These are phyloP conservation scores for Nymphalis io DNA, from an alignment of 1,140 invertebrate genomes.

Conservation along the genomic window DNA sequence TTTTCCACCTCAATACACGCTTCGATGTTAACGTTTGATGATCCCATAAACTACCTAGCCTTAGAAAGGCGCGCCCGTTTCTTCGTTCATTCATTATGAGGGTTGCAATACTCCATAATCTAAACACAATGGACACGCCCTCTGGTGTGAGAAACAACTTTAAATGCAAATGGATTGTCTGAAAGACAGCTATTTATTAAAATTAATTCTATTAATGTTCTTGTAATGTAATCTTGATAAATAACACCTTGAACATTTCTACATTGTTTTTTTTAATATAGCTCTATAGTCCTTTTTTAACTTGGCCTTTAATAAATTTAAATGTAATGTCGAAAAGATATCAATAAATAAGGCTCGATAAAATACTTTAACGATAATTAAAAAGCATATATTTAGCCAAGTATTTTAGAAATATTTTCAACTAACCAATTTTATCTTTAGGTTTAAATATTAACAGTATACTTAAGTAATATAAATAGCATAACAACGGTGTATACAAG, in stretches of 20 bases:
- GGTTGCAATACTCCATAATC: conserved; percentile 43
- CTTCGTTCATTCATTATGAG: conserved; percentile 39
- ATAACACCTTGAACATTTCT: neutral
- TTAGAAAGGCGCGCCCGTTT: conserved; percentile 28
- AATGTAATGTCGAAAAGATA: too few species aligned
- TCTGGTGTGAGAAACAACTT: conserved; percentile 39
- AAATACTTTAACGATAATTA: too few species aligned
- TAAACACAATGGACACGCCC: conserved; percentile 45
- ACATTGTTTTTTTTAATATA: neutral
- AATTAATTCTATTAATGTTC: conserved; percentile 19
- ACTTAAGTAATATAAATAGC: too few species aligned
- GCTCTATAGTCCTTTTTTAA: neutral
- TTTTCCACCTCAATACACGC: conserved; percentile 31
- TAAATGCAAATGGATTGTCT: conserved; percentile 31
- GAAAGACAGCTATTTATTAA: conserved; percentile 26
- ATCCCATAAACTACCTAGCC: conserved; percentile 35
- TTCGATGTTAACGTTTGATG: conserved; percentile 32
- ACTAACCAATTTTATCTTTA: too few species aligned
- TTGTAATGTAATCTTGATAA: neutral
- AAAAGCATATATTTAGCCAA: too few species aligned
- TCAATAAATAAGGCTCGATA: too few species aligned
- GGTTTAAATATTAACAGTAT: too few species aligned
- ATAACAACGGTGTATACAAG: too few species aligned
- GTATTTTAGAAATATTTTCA: too few species aligned
- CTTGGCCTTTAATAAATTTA: neutral